Base-by-base conservation (phyloP, 2,797 vertebrate species). In the Trachurus trachurus region DNA sequence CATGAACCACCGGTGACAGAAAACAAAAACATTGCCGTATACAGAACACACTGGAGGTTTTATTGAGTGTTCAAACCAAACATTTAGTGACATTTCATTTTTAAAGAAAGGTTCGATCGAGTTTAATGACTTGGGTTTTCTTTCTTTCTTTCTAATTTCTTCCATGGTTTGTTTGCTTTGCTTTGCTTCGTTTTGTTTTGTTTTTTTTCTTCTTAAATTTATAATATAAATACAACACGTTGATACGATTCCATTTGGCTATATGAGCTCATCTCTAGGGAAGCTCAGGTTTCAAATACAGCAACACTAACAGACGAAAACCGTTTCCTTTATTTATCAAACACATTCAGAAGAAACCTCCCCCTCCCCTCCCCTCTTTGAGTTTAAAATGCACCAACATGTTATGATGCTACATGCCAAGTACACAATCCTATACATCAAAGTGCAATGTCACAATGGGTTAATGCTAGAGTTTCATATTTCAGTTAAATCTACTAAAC, bases 401-500 rank as follows among this genome's bases (percentile, higher is more conserved):
- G 96, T 95, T 89, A 88, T 94, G 97, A 97, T 96, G 97, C 96
- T 96, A 98, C 98, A 99, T 98, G 97, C 98, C 96, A 95, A 97
- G 97, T 97, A 96, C 98, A 98, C 96, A 92, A 94, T 97, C 97
- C 96, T 96, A 96, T 97, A 99, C 97, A 97, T 96, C 96, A 98
- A 98, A 98, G 97, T 98, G 98, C 97, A 97, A 97, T 94, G 96
- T 97, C 97, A 99, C 97, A 94, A 99, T 96, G 96, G 95, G 94
- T 96, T 95, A 97, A 97, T 95, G 96, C 95, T 96, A 96, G 92
- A 91, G 82, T 86, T 86, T 90, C 76, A 89, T 86, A 90, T 88
- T 89, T 92, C 81, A 84, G 81, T 86, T 34, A 26, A 62, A 85
- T 91, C 90, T 92, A 94, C 87, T 75, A 85, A 91, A 90, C 87